Evolutionary conservation across 2,888 invertebrate genomes (phyloP), one percentile per base, ranked within the genome.

Genomic region (Eupithecia centaureata): DNA sequence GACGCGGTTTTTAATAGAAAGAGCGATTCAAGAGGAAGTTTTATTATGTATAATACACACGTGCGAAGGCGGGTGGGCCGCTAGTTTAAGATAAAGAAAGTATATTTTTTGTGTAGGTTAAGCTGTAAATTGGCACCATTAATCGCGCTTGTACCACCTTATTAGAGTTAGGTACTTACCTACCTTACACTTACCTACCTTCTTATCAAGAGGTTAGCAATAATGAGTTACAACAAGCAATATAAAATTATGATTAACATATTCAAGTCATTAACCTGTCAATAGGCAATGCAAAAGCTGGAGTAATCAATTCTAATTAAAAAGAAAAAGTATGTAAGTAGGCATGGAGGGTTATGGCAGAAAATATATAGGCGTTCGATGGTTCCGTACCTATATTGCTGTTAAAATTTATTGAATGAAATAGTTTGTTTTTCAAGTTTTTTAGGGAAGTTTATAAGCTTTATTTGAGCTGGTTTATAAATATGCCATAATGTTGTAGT

Each of bases 171-270:
- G n/a, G n/a, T n/a, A n/a, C n/a, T n/a, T n/a, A n/a, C n/a, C n/a
- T n/a, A n/a, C n/a, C 5, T 30, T 5, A 2, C 4, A n/a, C 15
- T n/a, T n/a, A 3, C 8, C 18, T 28, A n/a, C 54, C 54, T 30
- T 56, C 10, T 3, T 56, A 27, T 28, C 10, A 59, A 47, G 30
- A 67, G 62, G 58, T 59, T 42, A 63, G 15, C 5, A 52, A 12
- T 67, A 62, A 70, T 76, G 75, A 79, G 79, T 82, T 81, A 79
- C 75, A 67, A 79, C 75, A 67, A 52, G 71, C 56, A 77, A 77
- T 82, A 77, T 80, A 71, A 79, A 83, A 84, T 82, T 80, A 83
- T 76, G 74, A 83, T 81, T 79, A 86, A 80, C 81, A 77, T 80
- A 78, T 79, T 71, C 67, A 67, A 80, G 77, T 85, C 75, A 82